Evolutionary conservation across 2,797 vertebrate species (phyloP).

Genomic region (Serranus cabrilla): DNA sequence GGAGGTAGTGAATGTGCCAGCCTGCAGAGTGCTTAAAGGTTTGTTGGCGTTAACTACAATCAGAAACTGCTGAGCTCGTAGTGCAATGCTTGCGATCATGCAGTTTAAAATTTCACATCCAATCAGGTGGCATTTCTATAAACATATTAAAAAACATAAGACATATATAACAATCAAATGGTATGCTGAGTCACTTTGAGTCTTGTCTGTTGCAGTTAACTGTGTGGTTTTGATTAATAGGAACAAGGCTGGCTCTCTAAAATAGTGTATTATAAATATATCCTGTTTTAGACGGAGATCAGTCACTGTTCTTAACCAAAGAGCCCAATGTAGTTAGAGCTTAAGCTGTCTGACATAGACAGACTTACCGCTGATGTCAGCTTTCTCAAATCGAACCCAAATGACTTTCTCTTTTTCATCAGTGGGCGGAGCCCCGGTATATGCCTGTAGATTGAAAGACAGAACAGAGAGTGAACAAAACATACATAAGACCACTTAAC

Average conservation of each 20-base stretch:
- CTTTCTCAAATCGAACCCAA: conserved; percentile 98
- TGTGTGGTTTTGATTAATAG: neutral
- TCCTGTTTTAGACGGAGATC: too few species aligned
- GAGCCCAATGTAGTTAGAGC: too few species aligned
- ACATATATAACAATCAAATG: neutral
- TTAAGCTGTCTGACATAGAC: neutral
- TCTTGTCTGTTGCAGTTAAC: neutral
- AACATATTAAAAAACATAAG: neutral
- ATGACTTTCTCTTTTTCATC: conserved; percentile 99
- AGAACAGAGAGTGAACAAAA: neutral
- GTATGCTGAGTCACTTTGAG: neutral
- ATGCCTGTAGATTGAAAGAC: conserved; percentile 86
- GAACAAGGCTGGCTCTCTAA: neutral
- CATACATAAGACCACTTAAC: neutral
- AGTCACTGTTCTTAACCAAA: too few species aligned
- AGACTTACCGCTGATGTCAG: conserved; percentile 89
- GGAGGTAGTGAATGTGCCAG: neutral
- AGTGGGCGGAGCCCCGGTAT: conserved; percentile 92
- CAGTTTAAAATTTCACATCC: neutral
- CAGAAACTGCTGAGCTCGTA: neutral
- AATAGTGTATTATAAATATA: neutral
- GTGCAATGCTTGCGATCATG: neutral
- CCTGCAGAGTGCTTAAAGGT: neutral
- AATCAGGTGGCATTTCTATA: neutral
- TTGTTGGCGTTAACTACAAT: neutral